Evolutionary conservation across 1,140 invertebrate genomes (phyloP).

Genomic region (Nephila pilipes): DNA sequence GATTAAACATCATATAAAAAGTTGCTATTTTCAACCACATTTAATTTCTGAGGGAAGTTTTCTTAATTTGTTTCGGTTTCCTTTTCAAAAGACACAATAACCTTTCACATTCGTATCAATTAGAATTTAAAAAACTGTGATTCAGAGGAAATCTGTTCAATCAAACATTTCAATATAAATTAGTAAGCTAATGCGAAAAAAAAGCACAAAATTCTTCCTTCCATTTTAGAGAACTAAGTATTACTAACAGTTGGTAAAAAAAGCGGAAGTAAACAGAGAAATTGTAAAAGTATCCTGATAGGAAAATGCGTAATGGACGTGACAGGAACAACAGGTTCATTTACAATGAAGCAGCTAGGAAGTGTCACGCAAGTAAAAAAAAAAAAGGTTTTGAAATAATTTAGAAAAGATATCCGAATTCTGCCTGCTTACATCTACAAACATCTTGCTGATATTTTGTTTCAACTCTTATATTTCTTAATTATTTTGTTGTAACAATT

Average conservation of each 20-base stretch:
- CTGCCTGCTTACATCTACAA: background rate
- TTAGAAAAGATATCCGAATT: background rate
- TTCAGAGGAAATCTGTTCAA: background rate
- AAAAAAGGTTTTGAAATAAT: background rate
- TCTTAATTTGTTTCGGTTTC: background rate
- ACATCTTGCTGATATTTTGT: background rate
- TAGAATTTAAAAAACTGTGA: background rate
- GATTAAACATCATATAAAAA: too few species aligned
- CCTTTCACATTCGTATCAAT: background rate
- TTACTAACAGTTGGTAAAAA: background rate
- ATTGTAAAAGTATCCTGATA: background rate
- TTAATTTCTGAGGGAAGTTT: background rate
- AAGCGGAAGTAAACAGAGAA: background rate
- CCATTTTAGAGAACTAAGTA: background rate
- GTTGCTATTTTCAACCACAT: too few species aligned
- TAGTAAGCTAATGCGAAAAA: background rate
- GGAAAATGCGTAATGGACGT: background rate
- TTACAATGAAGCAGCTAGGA: constrained; percentile 8
- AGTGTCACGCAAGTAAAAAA: background rate
- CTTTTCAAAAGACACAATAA: background rate
- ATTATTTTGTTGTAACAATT: background rate
- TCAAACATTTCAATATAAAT: background rate
- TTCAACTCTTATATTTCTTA: background rate
- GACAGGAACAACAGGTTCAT: background rate
- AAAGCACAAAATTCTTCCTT: background rate